Base-by-base conservation (phyloP, 2,888 invertebrate genomes). In the Beris morrisii region DNA sequence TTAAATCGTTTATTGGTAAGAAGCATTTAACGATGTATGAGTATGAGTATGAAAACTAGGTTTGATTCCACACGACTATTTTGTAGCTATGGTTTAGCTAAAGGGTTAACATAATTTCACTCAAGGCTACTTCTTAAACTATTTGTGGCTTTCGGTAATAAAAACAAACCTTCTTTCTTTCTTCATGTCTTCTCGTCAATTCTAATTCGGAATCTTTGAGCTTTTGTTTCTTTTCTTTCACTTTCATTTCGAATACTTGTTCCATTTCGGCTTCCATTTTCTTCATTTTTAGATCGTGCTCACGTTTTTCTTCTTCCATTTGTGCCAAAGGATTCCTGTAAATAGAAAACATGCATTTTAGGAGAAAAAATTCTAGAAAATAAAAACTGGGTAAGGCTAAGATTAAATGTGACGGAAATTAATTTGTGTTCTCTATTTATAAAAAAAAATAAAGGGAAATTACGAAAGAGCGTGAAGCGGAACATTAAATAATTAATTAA, bases 231-330 rank as follows among this genome's bases (percentile, higher is more conserved):
- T 97, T 97, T 82, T 97, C 97, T 76, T 91, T 88, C 58, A 94
- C 97, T 83, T 98, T 98, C 90, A 95, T 93, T 80, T 97, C 96
- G 82, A 98, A 98, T 71, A 98, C 97, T 83, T 95, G 95, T 79
- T 98, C 97, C 95, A 98, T 96, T 82, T 97, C 97, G 50, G 90
- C 90, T 81, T 98, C 97, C 95, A 96, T 96, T 81, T 97, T 97
- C 83, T 97, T 97, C 93, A 97, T 95, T 82, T 96, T 95, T 71
- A 88, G 86, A 79, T 97, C 95, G 75, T 98, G 97, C 76, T 97
- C 96, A 69, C 93, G 88, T 80, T 95, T 96, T 79, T 98, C 98
- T 79, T 97, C 97, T 79, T 98, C 98, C 91, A 99, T 93, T 82
- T 97, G 97, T 66, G 97, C 95, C 78, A 99, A 84, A 55, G 99